These are phyloP conservation scores for Chironomus tepperi DNA, from an alignment of 1,140 invertebrate species.

Conservation along the genomic window DNA sequence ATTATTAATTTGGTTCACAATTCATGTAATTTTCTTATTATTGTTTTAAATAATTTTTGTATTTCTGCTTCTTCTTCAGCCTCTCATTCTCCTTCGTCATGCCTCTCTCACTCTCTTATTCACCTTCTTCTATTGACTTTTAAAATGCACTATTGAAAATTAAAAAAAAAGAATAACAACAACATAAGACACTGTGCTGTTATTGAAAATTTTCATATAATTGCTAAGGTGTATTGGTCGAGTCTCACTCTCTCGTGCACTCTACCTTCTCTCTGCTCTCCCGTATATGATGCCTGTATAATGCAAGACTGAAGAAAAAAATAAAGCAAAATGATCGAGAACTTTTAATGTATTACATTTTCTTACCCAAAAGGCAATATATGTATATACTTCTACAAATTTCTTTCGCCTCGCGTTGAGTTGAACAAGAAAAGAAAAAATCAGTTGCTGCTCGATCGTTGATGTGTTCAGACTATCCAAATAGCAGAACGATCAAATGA, in stretches of 20 bases:
- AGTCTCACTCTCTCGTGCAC: background rate
- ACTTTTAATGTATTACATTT: background rate
- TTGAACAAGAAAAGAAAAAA: background rate
- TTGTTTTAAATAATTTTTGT: constrained; percentile 3
- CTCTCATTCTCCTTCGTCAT: background rate
- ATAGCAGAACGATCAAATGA: background rate
- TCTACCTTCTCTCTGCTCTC: background rate
- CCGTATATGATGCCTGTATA: background rate
- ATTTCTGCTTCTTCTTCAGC: background rate
- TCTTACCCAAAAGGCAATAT: background rate
- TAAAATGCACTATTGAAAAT: no score
- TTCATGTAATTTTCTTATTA: background rate
- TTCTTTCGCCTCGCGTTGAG: constrained; percentile 7
- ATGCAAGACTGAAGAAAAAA: background rate
- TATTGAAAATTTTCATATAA: no score
- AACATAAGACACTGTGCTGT: no score
- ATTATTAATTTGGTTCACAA: no score
- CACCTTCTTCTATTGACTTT: no score
- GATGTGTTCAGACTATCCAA: constrained; percentile 18
- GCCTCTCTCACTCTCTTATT: background rate
- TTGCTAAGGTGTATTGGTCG: no score
- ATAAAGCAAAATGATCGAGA: constrained; percentile 3
- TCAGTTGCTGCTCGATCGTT: constrained; percentile 20
- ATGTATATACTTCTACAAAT: constrained; percentile 1
- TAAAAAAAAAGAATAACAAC: no score